Conservation (phyloP, 2,113 vertebrate genomes). For the Gavia stellata region DNA sequence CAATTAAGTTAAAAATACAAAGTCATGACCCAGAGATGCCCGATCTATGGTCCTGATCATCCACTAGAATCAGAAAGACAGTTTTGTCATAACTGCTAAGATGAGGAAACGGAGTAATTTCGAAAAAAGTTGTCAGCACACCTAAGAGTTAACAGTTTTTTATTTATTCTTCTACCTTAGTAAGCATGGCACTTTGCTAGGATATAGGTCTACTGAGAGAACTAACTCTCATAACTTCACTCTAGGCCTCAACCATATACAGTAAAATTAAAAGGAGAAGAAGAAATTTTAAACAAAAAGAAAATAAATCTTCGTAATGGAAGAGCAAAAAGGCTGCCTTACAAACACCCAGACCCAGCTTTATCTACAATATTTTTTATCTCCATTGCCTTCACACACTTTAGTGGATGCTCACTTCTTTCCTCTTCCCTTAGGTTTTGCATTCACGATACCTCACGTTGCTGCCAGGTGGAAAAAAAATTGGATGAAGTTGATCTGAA, state of each 20-base stretch:
- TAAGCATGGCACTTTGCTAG: background rate
- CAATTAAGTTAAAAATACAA: background rate
- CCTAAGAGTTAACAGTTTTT: background rate
- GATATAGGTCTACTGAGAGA: background rate
- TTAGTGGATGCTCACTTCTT: background rate
- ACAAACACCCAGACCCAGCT: background rate
- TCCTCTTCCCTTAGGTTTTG: background rate
- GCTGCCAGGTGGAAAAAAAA: constrained; percentile 1
- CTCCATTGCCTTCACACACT: background rate
- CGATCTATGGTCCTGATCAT: background rate
- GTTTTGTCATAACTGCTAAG: background rate
- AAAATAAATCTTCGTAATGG: background rate
- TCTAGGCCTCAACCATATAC: background rate
- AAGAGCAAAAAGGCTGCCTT: background rate
- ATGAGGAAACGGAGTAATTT: background rate
- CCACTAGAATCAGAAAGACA: background rate
- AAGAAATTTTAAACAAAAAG: background rate
- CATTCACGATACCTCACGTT: background rate
- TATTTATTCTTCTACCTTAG: background rate
- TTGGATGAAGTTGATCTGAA: background rate
- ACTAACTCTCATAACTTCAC: background rate
- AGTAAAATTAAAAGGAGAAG: background rate
- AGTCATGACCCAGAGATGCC: background rate
- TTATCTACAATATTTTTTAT: background rate
- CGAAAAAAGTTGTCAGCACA: background rate